phyloP scores from a whole-genome alignment of 2,113 vertebrate genomes.

The Poecile atricapillus region DNA sequence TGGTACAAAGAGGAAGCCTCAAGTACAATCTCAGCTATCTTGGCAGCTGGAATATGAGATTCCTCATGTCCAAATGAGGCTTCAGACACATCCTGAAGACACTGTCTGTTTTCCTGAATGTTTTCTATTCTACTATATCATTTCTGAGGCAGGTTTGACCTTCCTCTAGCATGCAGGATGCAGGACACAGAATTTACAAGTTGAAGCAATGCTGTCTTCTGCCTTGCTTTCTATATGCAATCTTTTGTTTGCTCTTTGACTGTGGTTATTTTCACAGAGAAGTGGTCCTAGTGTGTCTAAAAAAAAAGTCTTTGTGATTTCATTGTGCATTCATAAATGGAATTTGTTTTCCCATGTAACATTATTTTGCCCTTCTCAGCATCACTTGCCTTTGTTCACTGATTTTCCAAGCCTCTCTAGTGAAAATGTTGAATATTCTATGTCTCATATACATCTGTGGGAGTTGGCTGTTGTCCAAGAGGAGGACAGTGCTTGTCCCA shows the following conservation, averaged over 20 bases:
- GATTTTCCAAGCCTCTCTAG: neutral
- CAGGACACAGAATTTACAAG: neutral
- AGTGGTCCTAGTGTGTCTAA: neutral
- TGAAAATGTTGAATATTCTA: neutral
- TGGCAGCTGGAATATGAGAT: neutral
- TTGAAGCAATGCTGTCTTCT: neutral
- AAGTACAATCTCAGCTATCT: neutral
- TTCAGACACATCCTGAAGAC: neutral
- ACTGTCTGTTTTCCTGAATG: neutral
- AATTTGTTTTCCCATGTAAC: neutral
- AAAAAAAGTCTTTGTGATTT: neutral
- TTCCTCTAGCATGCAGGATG: neutral
- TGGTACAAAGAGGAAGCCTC: neutral
- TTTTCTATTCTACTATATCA: neutral
- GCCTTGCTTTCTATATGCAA: neutral
- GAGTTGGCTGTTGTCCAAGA: neutral
- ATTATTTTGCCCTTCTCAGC: constrained; percentile 7
- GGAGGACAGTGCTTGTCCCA: neutral
- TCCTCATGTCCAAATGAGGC: neutral
- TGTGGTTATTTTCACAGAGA: neutral
- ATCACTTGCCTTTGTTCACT: neutral
- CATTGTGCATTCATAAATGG: neutral
- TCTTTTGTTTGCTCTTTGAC: neutral
- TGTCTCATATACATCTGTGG: neutral
- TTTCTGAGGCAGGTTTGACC: neutral